phyloP scores from a whole-genome alignment of 1,140 invertebrate species.

The Conus betulinus region DNA sequence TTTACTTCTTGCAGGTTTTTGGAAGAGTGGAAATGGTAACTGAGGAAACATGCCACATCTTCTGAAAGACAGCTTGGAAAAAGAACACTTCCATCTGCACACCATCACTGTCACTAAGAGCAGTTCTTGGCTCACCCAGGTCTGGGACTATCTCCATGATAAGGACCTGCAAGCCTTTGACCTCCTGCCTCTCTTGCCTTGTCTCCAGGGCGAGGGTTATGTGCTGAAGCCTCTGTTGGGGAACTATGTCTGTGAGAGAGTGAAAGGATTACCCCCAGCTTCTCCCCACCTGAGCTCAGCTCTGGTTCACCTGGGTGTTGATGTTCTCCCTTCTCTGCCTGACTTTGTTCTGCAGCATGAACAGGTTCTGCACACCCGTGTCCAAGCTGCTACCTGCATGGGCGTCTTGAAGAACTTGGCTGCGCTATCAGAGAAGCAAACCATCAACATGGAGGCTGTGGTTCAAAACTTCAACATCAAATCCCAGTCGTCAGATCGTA shows the following conservation, averaged over 20 bases:
- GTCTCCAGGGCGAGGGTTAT: background rate
- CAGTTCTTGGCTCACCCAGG: slow-evolving; percentile 6
- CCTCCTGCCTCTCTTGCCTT: slow-evolving; percentile 11
- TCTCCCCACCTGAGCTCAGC: background rate
- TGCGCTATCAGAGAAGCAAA: background rate
- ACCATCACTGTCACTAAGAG: background rate
- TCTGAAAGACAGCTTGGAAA: background rate
- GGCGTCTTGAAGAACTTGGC: background rate
- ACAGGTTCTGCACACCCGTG: background rate
- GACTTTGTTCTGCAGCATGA: slow-evolving; percentile 8
- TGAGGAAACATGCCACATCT: background rate
- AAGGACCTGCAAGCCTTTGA: background rate
- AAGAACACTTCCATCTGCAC: background rate
- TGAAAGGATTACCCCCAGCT: slow-evolving; percentile 5
- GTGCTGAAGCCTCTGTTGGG: background rate
- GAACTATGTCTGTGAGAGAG: slow-evolving; percentile 11
- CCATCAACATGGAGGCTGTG: background rate
- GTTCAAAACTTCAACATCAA: background rate
- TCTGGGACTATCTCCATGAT: background rate
- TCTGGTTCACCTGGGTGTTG: slow-evolving; percentile 9
- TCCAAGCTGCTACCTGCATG: background rate
- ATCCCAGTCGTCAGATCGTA: background rate
- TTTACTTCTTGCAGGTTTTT: slow-evolving; percentile 3
- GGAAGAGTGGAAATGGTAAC: background rate
- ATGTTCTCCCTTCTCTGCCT: background rate